Conservation (phyloP, 2,113 vertebrate species). For the Cyprinus carpio region DNA sequence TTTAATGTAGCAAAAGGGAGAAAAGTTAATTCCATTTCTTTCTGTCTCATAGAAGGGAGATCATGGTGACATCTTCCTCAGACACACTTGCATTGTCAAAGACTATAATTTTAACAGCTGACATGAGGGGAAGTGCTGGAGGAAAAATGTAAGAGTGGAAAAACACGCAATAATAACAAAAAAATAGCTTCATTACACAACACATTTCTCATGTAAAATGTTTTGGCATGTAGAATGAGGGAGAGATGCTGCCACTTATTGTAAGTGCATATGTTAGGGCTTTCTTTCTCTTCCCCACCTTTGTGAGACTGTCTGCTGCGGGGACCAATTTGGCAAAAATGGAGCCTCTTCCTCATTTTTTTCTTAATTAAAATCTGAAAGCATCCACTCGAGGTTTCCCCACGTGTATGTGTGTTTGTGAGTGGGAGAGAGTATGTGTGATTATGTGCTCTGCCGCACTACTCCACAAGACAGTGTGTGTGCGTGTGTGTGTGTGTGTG, state of each 20-base stretch:
- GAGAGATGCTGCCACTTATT: slow-evolving; percentile 36
- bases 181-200: slow-evolving; percentile 34
- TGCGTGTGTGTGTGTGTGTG: slow-evolving; percentile 11
- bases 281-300: slow-evolving; percentile 72
- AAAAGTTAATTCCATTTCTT: slow-evolving; percentile 60
- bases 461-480: slow-evolving; percentile 34
- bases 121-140: slow-evolving; percentile 50
- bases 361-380: slow-evolving; percentile 81
- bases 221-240: slow-evolving; percentile 39
- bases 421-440: slow-evolving; percentile 45
- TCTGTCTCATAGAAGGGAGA: slow-evolving; percentile 52
- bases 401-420: slow-evolving; percentile 5
- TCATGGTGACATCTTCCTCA: slow-evolving; percentile 67
- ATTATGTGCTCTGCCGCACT: slow-evolving; percentile 44
- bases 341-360: slow-evolving; percentile 82
- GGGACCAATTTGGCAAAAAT: slow-evolving; percentile 81
- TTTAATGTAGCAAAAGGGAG: slow-evolving; percentile 60
- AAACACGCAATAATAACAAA: slow-evolving; percentile 36
- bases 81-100: slow-evolving; percentile 53
- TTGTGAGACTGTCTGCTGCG: slow-evolving; percentile 66
- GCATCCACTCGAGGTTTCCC: slow-evolving; percentile 65
- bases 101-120: slow-evolving; percentile 62
- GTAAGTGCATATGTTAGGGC: slow-evolving; percentile 39
- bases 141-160: background rate
- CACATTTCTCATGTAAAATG: slow-evolving; percentile 37